Conservation (phyloP, 1,140 invertebrate genomes). For the Drosophila littoralis region DNA sequence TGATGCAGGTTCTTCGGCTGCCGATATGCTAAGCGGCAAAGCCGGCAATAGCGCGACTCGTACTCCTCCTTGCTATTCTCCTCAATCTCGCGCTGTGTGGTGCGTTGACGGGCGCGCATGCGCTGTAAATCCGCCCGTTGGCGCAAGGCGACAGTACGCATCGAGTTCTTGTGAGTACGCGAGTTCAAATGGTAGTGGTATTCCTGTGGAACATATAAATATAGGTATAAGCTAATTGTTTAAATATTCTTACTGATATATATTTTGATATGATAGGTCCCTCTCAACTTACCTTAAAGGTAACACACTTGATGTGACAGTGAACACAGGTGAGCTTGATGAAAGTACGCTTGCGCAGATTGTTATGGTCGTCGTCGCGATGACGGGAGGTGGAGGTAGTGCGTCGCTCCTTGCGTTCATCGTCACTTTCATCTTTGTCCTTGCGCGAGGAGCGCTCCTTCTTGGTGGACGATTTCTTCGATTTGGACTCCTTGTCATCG, state of each 20-base stretch:
- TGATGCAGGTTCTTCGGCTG: constrained; percentile 91
- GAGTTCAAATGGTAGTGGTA: constrained; percentile 90
- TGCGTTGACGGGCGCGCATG: constrained; percentile 90
- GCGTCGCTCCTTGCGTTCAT: constrained; percentile 70
- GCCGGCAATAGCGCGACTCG: constrained; percentile 89
- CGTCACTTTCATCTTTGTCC: constrained; percentile 69
- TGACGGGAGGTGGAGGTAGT: constrained; percentile 56
- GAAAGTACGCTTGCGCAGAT: constrained; percentile 85
- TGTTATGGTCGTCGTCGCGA: constrained; percentile 71
- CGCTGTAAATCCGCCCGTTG: constrained; percentile 89
- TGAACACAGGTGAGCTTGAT: constrained; percentile 91
- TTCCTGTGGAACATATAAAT: constrained; percentile 83
- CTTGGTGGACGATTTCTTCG: constrained; percentile 64
- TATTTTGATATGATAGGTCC: neutral
- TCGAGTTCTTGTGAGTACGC: constrained; percentile 88
- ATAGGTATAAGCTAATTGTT: neutral
- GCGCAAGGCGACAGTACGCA: constrained; percentile 89
- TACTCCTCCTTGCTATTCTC: constrained; percentile 88
- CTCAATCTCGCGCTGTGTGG: constrained; percentile 89
- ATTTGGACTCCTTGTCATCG: constrained; percentile 71
- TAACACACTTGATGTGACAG: constrained; percentile 89
- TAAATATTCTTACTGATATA: neutral
- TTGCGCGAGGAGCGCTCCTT: constrained; percentile 70
- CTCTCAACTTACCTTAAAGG: constrained; percentile 87
- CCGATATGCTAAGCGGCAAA: constrained; percentile 92